A percentile compares a stretch with the other conserved stretches of the same genome.
These are phyloP conservation scores for Corynorhinus townsendii DNA, from an alignment of 2,113 vertebrate species.

Conservation along the genomic window DNA sequence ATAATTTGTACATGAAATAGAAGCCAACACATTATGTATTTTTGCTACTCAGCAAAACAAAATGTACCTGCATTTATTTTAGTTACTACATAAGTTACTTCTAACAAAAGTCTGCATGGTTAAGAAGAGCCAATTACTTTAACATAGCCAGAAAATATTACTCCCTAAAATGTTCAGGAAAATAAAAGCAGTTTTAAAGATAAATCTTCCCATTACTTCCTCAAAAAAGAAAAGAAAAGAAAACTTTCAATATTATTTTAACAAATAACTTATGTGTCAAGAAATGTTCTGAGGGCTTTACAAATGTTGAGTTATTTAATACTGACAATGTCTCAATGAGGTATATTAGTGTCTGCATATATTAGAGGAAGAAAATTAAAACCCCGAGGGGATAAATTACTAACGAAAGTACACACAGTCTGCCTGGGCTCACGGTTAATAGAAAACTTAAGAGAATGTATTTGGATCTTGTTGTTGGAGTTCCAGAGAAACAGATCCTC, in stretches of 20 bases:
- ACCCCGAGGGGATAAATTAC: background rate
- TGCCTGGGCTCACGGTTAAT: background rate
- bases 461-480: background rate
- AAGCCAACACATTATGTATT: background rate
- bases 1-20: background rate
- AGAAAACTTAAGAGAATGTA: background rate
- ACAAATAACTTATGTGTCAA: background rate
- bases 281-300: background rate
- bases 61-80: background rate
- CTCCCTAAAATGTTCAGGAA: background rate
- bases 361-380: background rate
- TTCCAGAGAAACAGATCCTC: background rate
- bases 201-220: background rate
- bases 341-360: background rate
- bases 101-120: background rate
- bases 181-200: background rate
- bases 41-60: background rate
- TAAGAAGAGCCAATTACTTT: background rate
- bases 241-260: background rate
- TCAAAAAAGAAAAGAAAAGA: background rate
- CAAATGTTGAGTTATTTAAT: background rate
- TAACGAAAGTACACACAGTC: background rate
- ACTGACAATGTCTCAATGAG: background rate
- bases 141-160: background rate
- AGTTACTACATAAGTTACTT: background rate